Percentiles rank a stretch among this genome's conserved stretches.
phyloP scores from a whole-genome alignment of 2,888 invertebrate genomes.

The Zaprionus lineosus region DNA sequence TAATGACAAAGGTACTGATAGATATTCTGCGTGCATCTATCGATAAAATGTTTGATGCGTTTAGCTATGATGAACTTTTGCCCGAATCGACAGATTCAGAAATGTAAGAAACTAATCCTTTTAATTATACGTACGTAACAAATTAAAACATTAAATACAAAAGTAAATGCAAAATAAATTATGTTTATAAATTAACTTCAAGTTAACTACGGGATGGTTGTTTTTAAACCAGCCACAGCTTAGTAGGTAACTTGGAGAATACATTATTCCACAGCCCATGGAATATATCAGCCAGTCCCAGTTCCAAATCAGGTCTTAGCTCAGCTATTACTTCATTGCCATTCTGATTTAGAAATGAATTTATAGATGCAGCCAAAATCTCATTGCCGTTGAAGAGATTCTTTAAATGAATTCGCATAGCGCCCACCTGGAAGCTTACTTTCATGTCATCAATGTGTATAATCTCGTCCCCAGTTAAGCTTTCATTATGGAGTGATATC shows the following conservation, averaged over 20 bases:
- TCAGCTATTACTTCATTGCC: constrained; percentile 85
- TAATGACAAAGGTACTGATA: constrained; percentile 86
- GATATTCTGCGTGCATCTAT: constrained; percentile 85
- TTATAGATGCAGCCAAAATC: constrained; percentile 85
- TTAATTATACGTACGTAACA: constrained; percentile 24
- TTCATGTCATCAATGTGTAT: constrained; percentile 84
- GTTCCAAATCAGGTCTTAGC: constrained; percentile 84
- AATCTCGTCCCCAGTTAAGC: constrained; percentile 81
- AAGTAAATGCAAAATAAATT: constrained; percentile 57
- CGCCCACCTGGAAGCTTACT: constrained; percentile 84
- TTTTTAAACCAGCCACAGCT: constrained; percentile 84
- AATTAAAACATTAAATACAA: constrained; percentile 28
- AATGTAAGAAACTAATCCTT: constrained; percentile 22
- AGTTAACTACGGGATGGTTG: not conserved
- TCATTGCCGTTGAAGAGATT: constrained; percentile 87
- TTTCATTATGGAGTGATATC: constrained; percentile 83
- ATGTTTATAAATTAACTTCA: constrained; percentile 41
- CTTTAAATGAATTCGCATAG: constrained; percentile 84
- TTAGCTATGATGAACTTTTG: constrained; percentile 84
- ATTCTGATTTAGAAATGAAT: constrained; percentile 85
- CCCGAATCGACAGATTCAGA: constrained; percentile 74
- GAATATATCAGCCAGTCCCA: constrained; percentile 84
- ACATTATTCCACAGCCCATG: constrained; percentile 85
- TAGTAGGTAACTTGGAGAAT: constrained; percentile 85
- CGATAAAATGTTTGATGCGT: constrained; percentile 85